Base-by-base conservation (phyloP, 2,797 vertebrate genomes). In the Podarcis siculus region DNA sequence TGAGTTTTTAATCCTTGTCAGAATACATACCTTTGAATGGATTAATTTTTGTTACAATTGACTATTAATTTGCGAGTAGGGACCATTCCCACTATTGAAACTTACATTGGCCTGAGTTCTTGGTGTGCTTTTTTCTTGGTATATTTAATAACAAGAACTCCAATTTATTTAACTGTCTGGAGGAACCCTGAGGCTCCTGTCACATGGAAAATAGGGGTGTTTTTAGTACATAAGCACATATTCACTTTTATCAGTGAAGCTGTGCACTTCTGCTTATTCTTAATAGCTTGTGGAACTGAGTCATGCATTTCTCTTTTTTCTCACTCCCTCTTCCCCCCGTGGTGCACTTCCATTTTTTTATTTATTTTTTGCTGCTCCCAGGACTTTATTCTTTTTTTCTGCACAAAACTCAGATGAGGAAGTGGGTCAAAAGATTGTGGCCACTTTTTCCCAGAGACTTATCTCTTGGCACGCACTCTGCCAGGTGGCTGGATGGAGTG, bases 281-380 rank as follows among this genome's bases (percentile, higher is more conserved):
- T 79, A 0, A 5, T 19, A 89, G 91, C 84, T 90, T 91, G 87
- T 81, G 8, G 49, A 0, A 82, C 69, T 83, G 89, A 89, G 86
- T 64, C 90, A 58, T 77, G 78, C 67, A 37, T 87, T 79, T 92
- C 86, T 90, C 86, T 80, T 88, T 91, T 89, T 86, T 3, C 12
- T 89, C 90, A n/a, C 21, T 64, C 32, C 23, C 39, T 30, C 7
- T 8, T 1, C 35, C 17, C 37, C 27, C 17, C 13, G 13, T 55
- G 49, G 35, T 32, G 15, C 35, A 72, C 8, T 39, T 75, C n/a
- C 49, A 25, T 32, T 37, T 39, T 55, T 25, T 85, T 19, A 1
- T 61, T 42, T 42, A 42, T 42, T 42, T 42, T 42, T 58, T 61
- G 13, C 58, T 89, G 81, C 90, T 93, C 77, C 88, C 89, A 0